Evolutionary conservation across 2,113 vertebrate species (phyloP), one percentile per base, ranked within the genome.

Genomic region (Lanius ludovicianus): DNA sequence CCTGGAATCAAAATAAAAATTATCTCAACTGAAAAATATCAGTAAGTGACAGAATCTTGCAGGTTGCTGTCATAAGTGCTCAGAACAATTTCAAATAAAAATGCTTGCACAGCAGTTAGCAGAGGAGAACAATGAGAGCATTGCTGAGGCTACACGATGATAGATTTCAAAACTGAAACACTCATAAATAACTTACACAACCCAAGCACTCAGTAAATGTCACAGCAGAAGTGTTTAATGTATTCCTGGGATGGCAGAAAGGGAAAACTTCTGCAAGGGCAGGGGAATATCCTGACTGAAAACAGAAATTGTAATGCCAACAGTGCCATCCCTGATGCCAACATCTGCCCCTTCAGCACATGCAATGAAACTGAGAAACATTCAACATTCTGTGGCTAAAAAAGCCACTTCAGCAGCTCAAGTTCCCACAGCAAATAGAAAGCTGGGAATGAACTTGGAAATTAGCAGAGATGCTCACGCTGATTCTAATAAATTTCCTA

Each of bases 61-160:
- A 88, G 42, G 71, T 84, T 86, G 78, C 47, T 77, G 31, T 81
- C 76, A 35, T 15, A 50, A 90, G 69, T 18, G 52, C 77, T 62
- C 14, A 5, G 68, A 94, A 77, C 39, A 27, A 62, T n/a, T 70
- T 35, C 24, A 60, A 88, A 78, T 42, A 47, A 90, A 85, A 92
- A 30, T 22, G 79, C 68, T 59, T 3, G 55, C 71, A 24, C 84
- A 86, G 75, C 79, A 96, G 83, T 60, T 3, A 60, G 57, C 79
- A 88, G 85, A 62, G 67, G 71, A 92, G 86, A 93, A 92, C 59
- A 96, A 87, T 76, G 85, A 50, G 81, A 88, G 79, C 88, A 77
- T 70, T 96, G 67, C 83, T 31, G 64, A 63, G 90, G 81, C 90
- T 70, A 19, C 85, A 59, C 2, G 53, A 80, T 35, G 35, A 80